phyloP scores from a whole-genome alignment of 2,113 vertebrate genomes.

The Alethe castanea region DNA sequence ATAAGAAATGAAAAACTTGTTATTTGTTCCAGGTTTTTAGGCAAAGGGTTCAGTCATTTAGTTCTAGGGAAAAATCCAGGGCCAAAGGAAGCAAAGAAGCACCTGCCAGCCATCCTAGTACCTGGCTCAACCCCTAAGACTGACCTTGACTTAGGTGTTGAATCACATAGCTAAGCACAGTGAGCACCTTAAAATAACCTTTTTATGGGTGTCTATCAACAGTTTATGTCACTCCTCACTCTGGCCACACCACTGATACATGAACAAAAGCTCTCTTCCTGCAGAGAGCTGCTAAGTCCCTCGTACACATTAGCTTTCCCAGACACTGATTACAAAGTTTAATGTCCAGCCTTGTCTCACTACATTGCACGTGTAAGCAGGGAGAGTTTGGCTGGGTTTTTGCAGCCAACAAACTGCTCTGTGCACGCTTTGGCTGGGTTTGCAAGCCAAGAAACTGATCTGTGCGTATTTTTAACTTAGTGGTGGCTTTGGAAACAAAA shows the following conservation, averaged over 20 bases:
- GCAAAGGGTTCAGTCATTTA: background rate
- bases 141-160: background rate
- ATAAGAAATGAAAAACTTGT: fast-evolving
- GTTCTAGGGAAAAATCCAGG: background rate
- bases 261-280: background rate
- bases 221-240: background rate
- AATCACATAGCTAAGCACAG: background rate
- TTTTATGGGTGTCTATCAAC: background rate
- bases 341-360: background rate
- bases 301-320: fast-evolving
- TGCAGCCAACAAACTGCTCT: background rate
- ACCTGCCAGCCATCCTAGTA: background rate
- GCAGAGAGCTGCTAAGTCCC: background rate
- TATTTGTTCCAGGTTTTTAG: background rate
- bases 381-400: background rate
- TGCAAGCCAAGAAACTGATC: background rate
- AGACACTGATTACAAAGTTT: background rate
- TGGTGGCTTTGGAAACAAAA: background rate
- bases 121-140: background rate
- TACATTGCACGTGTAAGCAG: fast-evolving
- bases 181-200: background rate
- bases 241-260: background rate
- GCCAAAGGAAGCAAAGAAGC: background rate
- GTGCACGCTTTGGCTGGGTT: background rate
- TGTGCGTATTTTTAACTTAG: background rate